phyloP scores from a whole-genome alignment of 2,797 vertebrate genomes.

The Propithecus perrieri region DNA sequence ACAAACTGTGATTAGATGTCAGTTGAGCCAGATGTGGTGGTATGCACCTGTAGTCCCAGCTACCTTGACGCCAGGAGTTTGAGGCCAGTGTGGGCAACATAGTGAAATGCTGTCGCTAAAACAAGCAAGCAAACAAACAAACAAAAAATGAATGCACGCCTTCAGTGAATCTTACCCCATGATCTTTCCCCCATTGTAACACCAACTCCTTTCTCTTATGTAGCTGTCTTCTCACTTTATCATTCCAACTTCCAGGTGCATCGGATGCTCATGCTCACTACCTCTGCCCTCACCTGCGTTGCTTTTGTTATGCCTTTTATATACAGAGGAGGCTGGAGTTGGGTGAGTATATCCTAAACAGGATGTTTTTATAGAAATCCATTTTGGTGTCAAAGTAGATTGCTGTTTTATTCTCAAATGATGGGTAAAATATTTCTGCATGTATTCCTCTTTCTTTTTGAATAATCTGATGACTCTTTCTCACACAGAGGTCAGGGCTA shows the following conservation, averaged over 20 bases:
- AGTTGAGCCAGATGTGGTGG: background rate
- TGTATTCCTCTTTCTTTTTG: background rate
- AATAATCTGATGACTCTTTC: background rate
- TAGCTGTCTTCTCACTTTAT: background rate
- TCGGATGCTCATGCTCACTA: constrained; percentile 88
- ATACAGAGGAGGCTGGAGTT: constrained; percentile 91
- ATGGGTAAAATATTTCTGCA: background rate
- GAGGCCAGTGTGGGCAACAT: background rate
- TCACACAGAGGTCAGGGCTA: background rate
- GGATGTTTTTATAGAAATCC: background rate
- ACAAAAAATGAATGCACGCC: background rate
- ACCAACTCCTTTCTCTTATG: background rate
- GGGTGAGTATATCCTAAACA: constrained; percentile 79
- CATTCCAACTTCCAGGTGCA: constrained; percentile 86
- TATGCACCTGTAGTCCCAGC: background rate
- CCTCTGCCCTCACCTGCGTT: constrained; percentile 85
- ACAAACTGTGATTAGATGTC: background rate
- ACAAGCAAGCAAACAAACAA: background rate
- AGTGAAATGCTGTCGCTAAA: background rate
- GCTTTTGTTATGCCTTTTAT: constrained; percentile 91
- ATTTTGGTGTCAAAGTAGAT: background rate
- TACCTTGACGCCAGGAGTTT: background rate
- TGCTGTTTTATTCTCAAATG: background rate
- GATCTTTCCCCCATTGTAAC: background rate
- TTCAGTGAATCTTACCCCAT: background rate